Percentiles rank a stretch among this genome's conserved stretches.
These are phyloP conservation scores for Graphium colonna DNA, from an alignment of 2,888 invertebrate species.

Conservation along the genomic window DNA sequence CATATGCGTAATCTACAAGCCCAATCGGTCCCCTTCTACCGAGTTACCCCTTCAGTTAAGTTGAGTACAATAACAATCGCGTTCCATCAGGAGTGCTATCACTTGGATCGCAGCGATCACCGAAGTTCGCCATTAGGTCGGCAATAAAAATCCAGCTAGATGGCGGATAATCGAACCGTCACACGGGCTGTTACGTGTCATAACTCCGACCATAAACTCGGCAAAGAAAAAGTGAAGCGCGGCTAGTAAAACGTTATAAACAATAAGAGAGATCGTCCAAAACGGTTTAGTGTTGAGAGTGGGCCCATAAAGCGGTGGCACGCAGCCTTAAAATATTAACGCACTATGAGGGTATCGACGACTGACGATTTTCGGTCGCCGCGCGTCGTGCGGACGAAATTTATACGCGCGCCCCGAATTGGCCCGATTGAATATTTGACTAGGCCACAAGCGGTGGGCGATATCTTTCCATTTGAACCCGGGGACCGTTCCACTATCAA, in stretches of 20 bases:
- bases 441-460: conserved; percentile 74
- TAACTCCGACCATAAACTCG: conserved; percentile 68
- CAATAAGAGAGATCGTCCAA: conserved; percentile 73
- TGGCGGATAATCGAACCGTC: conserved; percentile 60
- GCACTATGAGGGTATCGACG: conserved; percentile 74
- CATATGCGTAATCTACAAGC: background rate
- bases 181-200: conserved; percentile 58
- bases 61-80: background rate
- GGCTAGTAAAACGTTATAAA: conserved; percentile 77
- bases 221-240: conserved; percentile 55
- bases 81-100: background rate
- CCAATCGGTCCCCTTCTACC: background rate
- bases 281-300: conserved; percentile 79
- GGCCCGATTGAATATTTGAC: conserved; percentile 79
- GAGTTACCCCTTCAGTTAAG: background rate
- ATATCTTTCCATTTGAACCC: conserved; percentile 79
- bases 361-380: conserved; percentile 75
- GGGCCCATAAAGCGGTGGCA: conserved; percentile 77
- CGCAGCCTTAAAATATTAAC: conserved; percentile 79
- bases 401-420: conserved; percentile 77
- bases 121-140: conserved; percentile 16
- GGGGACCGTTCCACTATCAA: conserved; percentile 76
- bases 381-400: conserved; percentile 72
- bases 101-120: conserved; percentile 7
- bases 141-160: conserved; percentile 65